phyloP scores from a whole-genome alignment of 2,797 vertebrate genomes.

The Siniperca scherzeri region DNA sequence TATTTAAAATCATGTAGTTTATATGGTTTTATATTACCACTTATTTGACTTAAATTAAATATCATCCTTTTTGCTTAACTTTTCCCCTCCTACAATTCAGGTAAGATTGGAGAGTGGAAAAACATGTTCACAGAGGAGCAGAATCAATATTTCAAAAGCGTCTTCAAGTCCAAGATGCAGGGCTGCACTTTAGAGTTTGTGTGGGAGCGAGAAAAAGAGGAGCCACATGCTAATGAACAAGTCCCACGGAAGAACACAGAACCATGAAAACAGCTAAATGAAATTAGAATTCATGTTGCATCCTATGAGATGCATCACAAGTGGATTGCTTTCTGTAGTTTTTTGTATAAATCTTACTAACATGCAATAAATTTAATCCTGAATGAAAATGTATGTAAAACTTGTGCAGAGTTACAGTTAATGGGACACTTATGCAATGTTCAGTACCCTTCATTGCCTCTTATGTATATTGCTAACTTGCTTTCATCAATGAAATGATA shows the following conservation, averaged over 20 bases:
- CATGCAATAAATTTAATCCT: not conserved
- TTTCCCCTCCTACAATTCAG: conserved; percentile 62
- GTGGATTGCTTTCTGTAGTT: not conserved
- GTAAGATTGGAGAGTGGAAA: conserved; percentile 88
- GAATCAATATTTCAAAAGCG: conserved; percentile 76
- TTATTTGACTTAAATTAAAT: not conserved
- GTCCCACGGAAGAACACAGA: not conserved
- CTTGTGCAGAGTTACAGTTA: not conserved
- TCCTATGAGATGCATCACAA: not conserved
- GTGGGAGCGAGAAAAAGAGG: conserved; percentile 70
- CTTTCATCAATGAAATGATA: not conserved
- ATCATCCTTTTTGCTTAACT: not conserved
- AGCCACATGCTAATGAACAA: not conserved
- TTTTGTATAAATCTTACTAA: not conserved
- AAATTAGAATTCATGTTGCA: not conserved
- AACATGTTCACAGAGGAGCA: conserved; percentile 86
- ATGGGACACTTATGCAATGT: not conserved
- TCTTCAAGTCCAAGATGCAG: conserved; percentile 84
- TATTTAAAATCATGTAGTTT: not conserved
- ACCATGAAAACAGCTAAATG: not conserved
- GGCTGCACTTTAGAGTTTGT: conserved; percentile 59
- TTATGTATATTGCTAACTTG: not conserved
- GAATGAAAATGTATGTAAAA: not conserved
- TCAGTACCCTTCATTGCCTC: not conserved
- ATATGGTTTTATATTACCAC: not conserved